These are phyloP conservation scores for Micromys minutus DNA, from an alignment of 2,113 vertebrate genomes.

Conservation along the genomic window DNA sequence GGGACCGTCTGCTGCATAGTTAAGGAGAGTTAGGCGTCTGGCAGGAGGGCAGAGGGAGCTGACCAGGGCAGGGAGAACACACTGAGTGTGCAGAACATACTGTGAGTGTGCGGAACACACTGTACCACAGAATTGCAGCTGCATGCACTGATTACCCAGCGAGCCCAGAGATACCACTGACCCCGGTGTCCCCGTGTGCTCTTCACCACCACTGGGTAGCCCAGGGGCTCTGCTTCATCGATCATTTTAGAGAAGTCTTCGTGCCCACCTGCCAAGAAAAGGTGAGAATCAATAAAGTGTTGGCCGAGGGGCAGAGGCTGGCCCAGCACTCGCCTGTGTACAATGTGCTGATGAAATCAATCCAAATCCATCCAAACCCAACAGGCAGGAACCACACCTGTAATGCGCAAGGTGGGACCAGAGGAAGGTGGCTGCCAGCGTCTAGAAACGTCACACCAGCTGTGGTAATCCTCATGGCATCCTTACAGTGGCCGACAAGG, in stretches of 20 bases:
- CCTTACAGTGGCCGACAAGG: neutral
- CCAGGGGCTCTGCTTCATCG: constrained; percentile 93
- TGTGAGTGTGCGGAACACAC: fast-evolving
- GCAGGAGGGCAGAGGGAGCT: neutral
- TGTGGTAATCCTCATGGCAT: neutral
- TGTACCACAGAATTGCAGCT: neutral
- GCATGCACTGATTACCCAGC: neutral
- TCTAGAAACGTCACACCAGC: neutral
- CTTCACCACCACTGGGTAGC: constrained; percentile 95
- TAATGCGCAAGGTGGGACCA: neutral
- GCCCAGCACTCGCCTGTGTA: neutral
- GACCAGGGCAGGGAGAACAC: neutral
- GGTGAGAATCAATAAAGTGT: constrained; percentile 49
- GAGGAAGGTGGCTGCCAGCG: neutral
- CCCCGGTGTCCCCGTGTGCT: constrained; percentile 94
- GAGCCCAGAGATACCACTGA: constrained; percentile 77
- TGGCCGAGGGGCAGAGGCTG: neutral
- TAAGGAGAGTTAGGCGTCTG: neutral
- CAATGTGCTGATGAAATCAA: neutral
- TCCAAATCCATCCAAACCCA: neutral
- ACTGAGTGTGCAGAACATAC: neutral
- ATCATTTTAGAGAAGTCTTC: constrained; percentile 96
- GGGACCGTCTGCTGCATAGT: neutral
- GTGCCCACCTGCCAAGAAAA: constrained; percentile 89
- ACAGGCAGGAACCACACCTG: neutral